Evolutionary conservation across 2,888 invertebrate species (phyloP).

Genomic region (Synanthedon andrenaeformis): DNA sequence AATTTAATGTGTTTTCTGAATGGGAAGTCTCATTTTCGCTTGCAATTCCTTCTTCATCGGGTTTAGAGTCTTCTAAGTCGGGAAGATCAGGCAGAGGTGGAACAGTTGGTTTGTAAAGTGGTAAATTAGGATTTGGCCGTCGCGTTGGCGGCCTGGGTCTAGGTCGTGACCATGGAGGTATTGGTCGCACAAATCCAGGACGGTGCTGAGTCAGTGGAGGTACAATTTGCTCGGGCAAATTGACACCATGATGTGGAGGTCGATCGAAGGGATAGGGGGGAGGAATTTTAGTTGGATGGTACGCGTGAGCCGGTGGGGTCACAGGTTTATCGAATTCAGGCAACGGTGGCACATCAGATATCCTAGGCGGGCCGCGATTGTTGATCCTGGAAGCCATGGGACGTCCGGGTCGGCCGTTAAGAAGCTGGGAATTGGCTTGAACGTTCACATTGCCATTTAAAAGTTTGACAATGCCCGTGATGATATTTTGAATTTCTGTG

Average conservation of each 20-base stretch:
- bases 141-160: conserved; percentile 68
- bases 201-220: conserved; percentile 69
- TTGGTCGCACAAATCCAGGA: conserved; percentile 71
- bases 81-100: conserved; percentile 53
- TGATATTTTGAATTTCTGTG: conserved; percentile 88
- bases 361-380: conserved; percentile 89
- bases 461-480: conserved; percentile 88
- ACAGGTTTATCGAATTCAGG: conserved; percentile 74
- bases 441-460: conserved; percentile 91
- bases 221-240: conserved; percentile 80
- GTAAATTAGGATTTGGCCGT: conserved; percentile 66
- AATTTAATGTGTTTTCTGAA: conserved; percentile 44
- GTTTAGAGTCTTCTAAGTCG: conserved; percentile 33
- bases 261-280: conserved; percentile 84
- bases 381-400: conserved; percentile 85
- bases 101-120: conserved; percentile 74
- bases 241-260: conserved; percentile 76
- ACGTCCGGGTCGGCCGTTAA: conserved; percentile 71
- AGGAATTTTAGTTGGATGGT: conserved; percentile 61
- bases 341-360: conserved; percentile 80
- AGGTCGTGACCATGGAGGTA: conserved; percentile 77
- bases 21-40: conserved; percentile 50
- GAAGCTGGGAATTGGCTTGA: conserved; percentile 77
- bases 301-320: conserved; percentile 53
- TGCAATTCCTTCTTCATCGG: conserved; percentile 26